phyloP scores from a whole-genome alignment of 2,888 invertebrate genomes.

The Tanypteryx hageni region DNA sequence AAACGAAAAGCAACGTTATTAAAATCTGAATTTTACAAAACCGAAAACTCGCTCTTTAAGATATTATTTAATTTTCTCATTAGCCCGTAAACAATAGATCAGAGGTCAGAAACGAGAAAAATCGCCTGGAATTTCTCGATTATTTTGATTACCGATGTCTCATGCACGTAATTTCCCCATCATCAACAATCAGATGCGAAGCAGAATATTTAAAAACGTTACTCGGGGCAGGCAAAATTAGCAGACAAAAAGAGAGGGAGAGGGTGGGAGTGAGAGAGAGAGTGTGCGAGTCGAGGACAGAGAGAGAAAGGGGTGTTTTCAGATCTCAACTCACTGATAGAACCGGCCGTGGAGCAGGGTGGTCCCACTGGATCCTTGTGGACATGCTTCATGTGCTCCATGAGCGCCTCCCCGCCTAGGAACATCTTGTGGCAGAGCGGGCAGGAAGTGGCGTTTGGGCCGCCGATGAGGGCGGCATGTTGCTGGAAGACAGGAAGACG shows the following conservation, averaged over 20 bases:
- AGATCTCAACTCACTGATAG: constrained; percentile 57
- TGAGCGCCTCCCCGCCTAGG: constrained; percentile 93
- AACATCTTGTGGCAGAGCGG: constrained; percentile 96
- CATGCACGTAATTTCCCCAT: no score
- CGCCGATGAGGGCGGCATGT: constrained; percentile 95
- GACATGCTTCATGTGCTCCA: constrained; percentile 97
- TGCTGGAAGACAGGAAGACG: constrained; percentile 97
- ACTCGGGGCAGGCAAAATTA: no score
- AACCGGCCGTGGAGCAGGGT: constrained; percentile 62
- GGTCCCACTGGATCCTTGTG: constrained; percentile 87
- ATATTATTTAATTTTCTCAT: no score
- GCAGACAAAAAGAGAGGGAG: not conserved
- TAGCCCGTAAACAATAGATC: no score
- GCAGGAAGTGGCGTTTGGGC: constrained; percentile 93
- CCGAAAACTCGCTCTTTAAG: no score
- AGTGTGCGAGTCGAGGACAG: not conserved
- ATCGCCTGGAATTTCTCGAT: no score
- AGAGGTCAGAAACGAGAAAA: no score
- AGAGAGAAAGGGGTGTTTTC: not conserved
- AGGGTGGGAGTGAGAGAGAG: not conserved
- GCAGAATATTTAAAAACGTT: no score
- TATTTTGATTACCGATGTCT: no score
- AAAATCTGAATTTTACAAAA: no score
- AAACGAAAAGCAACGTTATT: no score
- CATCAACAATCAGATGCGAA: no score